A percentile compares a stretch with the other conserved stretches of the same genome.
phyloP scores from a whole-genome alignment of 2,888 invertebrate genomes.

The Dysmachus trigonus region DNA sequence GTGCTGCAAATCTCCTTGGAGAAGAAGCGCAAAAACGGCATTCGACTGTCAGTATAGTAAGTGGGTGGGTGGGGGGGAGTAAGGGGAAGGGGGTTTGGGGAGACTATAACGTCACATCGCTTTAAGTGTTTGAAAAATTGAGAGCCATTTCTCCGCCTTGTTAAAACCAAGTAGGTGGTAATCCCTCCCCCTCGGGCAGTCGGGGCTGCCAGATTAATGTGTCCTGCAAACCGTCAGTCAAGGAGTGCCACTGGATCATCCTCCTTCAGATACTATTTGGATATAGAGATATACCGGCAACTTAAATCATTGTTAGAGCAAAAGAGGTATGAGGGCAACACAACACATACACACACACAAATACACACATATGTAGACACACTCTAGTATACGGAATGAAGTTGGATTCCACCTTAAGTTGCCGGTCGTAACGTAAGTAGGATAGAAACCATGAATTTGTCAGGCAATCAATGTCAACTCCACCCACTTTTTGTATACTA shows the following conservation, averaged over 20 bases:
- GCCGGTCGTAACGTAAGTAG: neutral
- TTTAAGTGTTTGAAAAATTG: constrained; percentile 40
- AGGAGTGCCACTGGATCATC: neutral
- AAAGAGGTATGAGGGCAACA: neutral
- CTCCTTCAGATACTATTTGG: neutral
- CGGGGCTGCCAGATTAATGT: constrained; percentile 1
- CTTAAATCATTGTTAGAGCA: neutral
- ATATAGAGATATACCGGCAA: neutral
- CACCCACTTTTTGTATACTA: neutral
- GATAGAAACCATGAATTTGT: constrained; percentile 12
- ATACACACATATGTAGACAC: no score
- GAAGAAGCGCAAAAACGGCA: constrained; percentile 2
- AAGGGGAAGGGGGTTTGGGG: no score
- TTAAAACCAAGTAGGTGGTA: neutral
- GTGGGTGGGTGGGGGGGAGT: no score
- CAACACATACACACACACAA: no score
- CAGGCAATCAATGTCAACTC: constrained; percentile 6
- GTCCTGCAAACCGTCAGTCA: neutral
- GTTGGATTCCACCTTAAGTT: neutral
- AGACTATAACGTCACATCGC: neutral
- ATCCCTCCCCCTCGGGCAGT: neutral
- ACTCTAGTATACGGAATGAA: no score
- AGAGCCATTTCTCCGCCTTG: constrained; percentile 27
- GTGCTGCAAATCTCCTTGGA: constrained; percentile 22
- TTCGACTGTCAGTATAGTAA: constrained; percentile 24